Evolutionary conservation across 2,797 vertebrate genomes (phyloP), one percentile per base, ranked within the genome.

Genomic region (Acridotheres tristis): DNA sequence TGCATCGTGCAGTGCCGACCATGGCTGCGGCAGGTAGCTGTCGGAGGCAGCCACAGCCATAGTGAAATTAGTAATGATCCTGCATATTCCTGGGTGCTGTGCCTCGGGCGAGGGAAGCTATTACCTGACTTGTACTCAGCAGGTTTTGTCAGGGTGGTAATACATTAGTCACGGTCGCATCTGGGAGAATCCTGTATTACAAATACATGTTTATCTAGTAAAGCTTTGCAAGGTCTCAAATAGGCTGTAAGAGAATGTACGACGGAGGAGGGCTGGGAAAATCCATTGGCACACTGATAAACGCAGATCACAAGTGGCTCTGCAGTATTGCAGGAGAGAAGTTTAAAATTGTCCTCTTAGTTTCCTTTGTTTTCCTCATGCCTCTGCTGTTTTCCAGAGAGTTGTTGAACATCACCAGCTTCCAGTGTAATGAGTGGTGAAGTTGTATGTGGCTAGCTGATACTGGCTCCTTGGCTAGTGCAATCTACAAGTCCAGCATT

Each of bases 11-110:
- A 0, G 43, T 86, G 94, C 80, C 85, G 63, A 62, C 34, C 78
- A 40, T 78, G 65, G 63, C 92, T 95, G 94, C 90, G 88, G 91
- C 94, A 96, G 96, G 93, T 93, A 86, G 71, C 57, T 76, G 71
- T 55, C 45, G 48, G 81, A 54, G 40, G 36, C 90, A 61, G 85
- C 86, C 74, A 48, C 86, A 81, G 85, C 65, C 91, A 40, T 71
- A 13, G 30, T 51, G 89, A 80, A 57, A 89, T 57, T 42, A 42
- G 63, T 66, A 76, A 50, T 71, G 91, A 87, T 73, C 85, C 5
- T 86, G 85, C 95, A 71, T 65, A 57, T 78, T 62, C 57, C 71
- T 51, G 66, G 11, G 30, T 42, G 59, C 59, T 19, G 29, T 55
- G 63, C 78, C 71, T 36, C 38, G 48, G 57, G 50, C 45, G 12